These are phyloP conservation scores for Eubucco bourcierii DNA, from an alignment of 2,113 vertebrate species.

Conservation along the genomic window DNA sequence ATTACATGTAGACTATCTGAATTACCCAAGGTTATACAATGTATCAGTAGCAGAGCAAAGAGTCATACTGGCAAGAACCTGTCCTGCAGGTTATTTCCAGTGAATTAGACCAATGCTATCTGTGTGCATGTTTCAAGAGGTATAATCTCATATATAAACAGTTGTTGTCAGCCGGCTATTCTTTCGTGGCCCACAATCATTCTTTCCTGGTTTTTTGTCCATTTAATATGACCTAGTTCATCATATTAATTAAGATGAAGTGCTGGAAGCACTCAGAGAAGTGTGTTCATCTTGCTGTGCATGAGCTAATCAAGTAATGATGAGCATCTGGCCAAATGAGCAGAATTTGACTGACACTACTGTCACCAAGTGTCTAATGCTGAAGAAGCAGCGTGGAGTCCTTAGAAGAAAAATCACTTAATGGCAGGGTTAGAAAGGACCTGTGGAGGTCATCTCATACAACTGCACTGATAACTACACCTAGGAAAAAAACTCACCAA, in stretches of 20 bases:
- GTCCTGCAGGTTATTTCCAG: not conserved
- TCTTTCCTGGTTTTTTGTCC: not conserved
- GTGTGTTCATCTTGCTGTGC: not conserved
- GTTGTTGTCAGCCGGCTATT: not conserved
- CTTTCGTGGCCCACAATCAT: not conserved
- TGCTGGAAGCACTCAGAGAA: not conserved
- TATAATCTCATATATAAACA: not conserved
- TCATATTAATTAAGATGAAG: not conserved
- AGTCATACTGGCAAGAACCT: not conserved
- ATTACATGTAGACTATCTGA: not conserved
- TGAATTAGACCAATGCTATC: not conserved
- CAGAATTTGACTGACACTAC: not conserved
- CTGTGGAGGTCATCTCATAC: too few relatives aligned
- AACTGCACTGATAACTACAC: too few relatives aligned
- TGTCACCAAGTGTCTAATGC: not conserved
- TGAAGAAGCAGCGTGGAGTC: not conserved
- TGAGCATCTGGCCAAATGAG: constrained; percentile 10
- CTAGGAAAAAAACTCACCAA: not conserved
- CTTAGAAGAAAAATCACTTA: not conserved
- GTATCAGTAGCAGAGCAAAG: not conserved
- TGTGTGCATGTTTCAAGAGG: not conserved
- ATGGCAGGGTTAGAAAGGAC: too few relatives aligned
- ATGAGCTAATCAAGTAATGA: not conserved
- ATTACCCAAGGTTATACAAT: not conserved
- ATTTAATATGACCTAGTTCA: not conserved